Percentiles rank a stretch among this genome's conserved stretches.
These are phyloP conservation scores for Andrena cerasifolii DNA, from an alignment of 1,140 invertebrate genomes.

Conservation along the genomic window DNA sequence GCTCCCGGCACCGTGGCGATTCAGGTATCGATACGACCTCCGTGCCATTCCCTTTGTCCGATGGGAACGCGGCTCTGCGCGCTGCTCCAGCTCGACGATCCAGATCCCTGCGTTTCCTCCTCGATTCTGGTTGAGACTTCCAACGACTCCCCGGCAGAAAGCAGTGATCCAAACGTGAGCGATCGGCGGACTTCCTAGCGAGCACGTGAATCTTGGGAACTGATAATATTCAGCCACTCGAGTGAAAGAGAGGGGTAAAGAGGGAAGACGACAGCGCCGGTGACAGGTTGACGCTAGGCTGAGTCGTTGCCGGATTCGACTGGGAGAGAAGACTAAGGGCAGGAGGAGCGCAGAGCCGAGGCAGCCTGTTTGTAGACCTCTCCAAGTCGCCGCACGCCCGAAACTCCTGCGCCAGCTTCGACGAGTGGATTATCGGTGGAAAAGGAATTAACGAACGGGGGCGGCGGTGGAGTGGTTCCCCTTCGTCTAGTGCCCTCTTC, in stretches of 20 bases:
- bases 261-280: no score
- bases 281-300: no score
- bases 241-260: no score
- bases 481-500: conserved; percentile 66
- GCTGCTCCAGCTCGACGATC: no score
- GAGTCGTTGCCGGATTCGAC: no score
- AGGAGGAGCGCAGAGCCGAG: conserved; percentile 18
- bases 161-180: no score
- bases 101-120: no score
- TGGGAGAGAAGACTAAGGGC: neutral
- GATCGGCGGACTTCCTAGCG: no score
- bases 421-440: conserved; percentile 68
- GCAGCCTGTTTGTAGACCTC: conserved; percentile 68
- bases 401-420: conserved; percentile 58
- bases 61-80: neutral
- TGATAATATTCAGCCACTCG: no score
- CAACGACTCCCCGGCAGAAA: no score
- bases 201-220: no score
- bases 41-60: conserved; percentile 13
- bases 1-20: neutral
- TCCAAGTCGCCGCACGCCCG: conserved; percentile 57
- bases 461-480: conserved; percentile 62
- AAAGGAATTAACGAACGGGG: conserved; percentile 68
- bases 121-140: no score
- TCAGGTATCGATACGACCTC: conserved; percentile 19